Conservation (phyloP, 92 coral and sea anemone genomes). For the Bergia puertoricense region DNA sequence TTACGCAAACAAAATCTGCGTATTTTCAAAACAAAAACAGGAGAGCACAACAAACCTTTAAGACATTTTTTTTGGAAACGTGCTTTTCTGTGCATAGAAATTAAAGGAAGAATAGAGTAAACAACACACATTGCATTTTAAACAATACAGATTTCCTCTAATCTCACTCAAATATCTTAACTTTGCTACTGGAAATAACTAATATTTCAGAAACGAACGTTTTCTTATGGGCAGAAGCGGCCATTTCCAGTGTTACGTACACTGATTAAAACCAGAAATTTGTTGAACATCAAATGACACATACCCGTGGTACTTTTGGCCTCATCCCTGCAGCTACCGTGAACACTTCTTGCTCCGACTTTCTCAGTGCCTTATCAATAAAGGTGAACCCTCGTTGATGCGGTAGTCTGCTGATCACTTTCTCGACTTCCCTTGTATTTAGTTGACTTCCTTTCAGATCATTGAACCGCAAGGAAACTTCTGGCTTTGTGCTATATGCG, state of each 20-base stretch:
- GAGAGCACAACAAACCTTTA: neutral
- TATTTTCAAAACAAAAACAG: neutral
- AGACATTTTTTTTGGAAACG: no score
- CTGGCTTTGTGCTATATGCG: neutral
- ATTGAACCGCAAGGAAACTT: neutral
- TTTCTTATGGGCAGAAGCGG: no score
- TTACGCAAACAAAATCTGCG: neutral
- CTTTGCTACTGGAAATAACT: no score
- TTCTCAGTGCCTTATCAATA: conserved; percentile 13
- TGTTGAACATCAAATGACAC: neutral
- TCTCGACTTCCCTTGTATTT: neutral
- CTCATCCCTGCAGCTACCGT: conserved; percentile 11
- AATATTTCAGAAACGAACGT: no score
- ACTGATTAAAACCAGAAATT: neutral
- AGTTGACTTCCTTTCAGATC: neutral
- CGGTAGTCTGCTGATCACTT: neutral
- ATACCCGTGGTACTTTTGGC: conserved; percentile 18
- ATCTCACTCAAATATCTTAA: no score
- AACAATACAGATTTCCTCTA: no score
- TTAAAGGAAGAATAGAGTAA: no score
- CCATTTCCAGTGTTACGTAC: neutral
- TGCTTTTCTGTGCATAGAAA: no score
- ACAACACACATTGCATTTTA: no score
- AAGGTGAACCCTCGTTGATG: conserved; percentile 14
- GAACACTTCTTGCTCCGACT: neutral